Evolutionary conservation across 2,888 invertebrate species (phyloP), one percentile per base, ranked within the genome.

Genomic region (Zygothrica quintamaculata): DNA sequence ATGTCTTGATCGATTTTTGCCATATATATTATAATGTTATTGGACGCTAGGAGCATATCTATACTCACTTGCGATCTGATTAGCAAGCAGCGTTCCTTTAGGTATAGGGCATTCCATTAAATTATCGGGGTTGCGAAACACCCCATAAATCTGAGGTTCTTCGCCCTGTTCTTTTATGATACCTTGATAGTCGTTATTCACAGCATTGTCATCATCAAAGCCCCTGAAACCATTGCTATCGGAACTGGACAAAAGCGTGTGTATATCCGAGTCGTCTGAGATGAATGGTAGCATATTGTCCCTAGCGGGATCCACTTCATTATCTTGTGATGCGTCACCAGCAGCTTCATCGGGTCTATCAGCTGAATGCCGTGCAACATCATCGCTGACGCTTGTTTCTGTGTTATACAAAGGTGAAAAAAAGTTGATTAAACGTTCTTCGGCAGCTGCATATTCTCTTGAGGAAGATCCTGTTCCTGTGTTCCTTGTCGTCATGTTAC

Each of bases 371-470:
- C n/a, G n/a, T n/a, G n/a, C 29, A 26, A 13, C 12, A 3, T 7
- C 52, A 1, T 29, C 39, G n/a, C 40, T 16, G 3, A 8, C n/a
- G 5, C 33, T 11, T 12, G 18, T 39, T 18, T 36, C 47, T 5
- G 31, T 42, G 6, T 18, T 7, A 4, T 44, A 22, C 8, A 25
- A 44, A 6, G 80, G 84, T 7, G 81, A 86, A 6, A 84, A 66
- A 25, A 60, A 47, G 39, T 82, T 61, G 8, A 82, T 64, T 9
- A 76, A 52, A n/a, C 74, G 72, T 6, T 84, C 65, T 51, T 87
- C 82, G 26, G 87, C 85, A 3, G 66, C 76, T 4, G 62, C 62
- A 33, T 84, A 84, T 48, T 85, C 76, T 34, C 47, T 58, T 6
- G 52, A 25, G 12, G 48, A 53, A 31, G 37, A 36, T 12, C 13